These are phyloP conservation scores for Labeo catla DNA, from an alignment of 2,113 vertebrate genomes.

Conservation along the genomic window DNA sequence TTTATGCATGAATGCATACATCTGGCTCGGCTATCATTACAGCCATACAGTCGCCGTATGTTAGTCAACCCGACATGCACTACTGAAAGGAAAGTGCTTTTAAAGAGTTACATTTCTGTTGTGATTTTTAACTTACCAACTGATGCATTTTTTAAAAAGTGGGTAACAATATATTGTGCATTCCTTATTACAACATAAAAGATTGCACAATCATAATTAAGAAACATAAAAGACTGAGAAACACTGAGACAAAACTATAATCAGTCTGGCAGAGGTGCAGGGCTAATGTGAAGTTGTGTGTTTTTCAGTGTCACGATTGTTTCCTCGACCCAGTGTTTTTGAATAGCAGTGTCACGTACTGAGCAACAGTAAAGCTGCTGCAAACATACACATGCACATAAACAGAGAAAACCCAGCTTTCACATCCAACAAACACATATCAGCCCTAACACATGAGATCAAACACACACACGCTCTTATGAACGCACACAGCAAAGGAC, in stretches of 20 bases:
- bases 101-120: background rate
- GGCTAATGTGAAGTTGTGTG: conserved; percentile 3
- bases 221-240: background rate
- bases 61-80: conserved; percentile 2
- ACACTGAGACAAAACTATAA: background rate
- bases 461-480: conserved; percentile 30
- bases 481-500: conserved; percentile 36
- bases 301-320: background rate
- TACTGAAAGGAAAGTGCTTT: background rate
- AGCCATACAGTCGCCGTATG: background rate
- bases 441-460: background rate
- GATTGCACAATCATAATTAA: background rate
- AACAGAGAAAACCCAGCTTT: conserved; percentile 20
- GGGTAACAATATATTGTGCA: background rate
- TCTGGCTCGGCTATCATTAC: background rate
- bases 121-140: background rate
- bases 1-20: conserved; percentile 13
- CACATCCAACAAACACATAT: conserved; percentile 13
- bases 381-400: conserved; percentile 19
- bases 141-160: background rate
- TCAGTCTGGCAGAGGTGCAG: background rate
- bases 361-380: background rate
- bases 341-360: background rate
- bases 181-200: background rate
- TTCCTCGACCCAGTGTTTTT: background rate